A percentile compares a stretch with the other conserved stretches of the same genome.
These are phyloP conservation scores for Porphyrio hochstetteri DNA, from an alignment of 2,113 vertebrate genomes.

Conservation along the genomic window DNA sequence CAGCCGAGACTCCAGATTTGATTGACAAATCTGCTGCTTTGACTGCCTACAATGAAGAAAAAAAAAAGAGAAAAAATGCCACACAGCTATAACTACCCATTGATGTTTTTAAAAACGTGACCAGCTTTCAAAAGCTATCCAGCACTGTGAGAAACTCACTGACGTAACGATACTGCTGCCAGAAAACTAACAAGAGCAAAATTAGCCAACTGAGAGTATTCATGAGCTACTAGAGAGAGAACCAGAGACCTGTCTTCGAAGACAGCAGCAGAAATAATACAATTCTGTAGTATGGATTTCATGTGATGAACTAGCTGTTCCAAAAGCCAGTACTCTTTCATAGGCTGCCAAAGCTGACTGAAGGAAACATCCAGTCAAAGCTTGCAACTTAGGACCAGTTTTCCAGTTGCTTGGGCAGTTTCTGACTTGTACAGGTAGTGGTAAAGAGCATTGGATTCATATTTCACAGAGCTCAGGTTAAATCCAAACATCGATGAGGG, in stretches of 20 bases:
- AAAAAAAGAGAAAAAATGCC: neutral
- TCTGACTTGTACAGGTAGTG: slow-evolving; percentile 40
- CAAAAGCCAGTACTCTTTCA: slow-evolving; percentile 9
- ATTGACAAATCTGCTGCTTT: neutral
- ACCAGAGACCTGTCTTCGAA: neutral
- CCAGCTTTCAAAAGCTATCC: slow-evolving; percentile 7
- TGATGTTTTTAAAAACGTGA: slow-evolving; percentile 12
- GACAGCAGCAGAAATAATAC: slow-evolving; percentile 28
- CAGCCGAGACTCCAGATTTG: neutral
- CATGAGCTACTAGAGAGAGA: neutral
- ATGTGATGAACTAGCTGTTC: slow-evolving; percentile 23
- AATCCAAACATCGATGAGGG: neutral
- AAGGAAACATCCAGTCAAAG: slow-evolving; percentile 47
- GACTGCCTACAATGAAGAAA: neutral
- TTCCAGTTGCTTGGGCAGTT: slow-evolving; percentile 25
- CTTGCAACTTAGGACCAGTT: neutral
- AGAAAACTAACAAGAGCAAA: slow-evolving; percentile 29
- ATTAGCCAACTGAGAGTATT: slow-evolving; percentile 29
- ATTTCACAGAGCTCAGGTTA: slow-evolving; percentile 24
- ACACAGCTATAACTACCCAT: neutral
- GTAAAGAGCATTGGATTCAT: slow-evolving; percentile 21
- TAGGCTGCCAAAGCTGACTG: slow-evolving; percentile 37
- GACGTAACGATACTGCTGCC: neutral
- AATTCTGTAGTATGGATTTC: slow-evolving; percentile 4
- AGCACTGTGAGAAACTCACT: slow-evolving; percentile 20